These are phyloP conservation scores for Ceratina australensis DNA, from an alignment of 1,140 invertebrate species.

Conservation along the genomic window DNA sequence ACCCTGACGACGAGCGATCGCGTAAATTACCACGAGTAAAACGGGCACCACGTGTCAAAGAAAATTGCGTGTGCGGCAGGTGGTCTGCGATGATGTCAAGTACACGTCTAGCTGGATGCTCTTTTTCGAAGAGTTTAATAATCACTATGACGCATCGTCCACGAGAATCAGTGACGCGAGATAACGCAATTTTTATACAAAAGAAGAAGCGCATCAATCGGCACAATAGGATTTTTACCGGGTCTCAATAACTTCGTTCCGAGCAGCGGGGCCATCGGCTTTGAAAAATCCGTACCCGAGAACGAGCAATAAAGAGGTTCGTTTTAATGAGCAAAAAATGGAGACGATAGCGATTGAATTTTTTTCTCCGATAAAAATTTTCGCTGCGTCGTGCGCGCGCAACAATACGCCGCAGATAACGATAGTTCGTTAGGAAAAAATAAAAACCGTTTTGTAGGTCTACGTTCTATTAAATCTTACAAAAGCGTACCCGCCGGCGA, in stretches of 20 bases:
- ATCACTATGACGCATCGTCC: constrained; percentile 32
- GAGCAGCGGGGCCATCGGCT: not conserved
- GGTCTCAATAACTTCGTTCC: not conserved
- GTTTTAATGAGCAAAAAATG: not conserved
- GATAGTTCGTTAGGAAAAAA: constrained; percentile 3
- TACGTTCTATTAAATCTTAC: constrained; percentile 16
- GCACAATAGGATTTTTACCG: not conserved
- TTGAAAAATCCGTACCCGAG: not conserved
- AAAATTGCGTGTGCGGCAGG: constrained; percentile 49
- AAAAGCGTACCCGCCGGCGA: constrained; percentile 1
- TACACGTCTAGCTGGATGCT: constrained; percentile 13
- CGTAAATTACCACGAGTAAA: constrained; percentile 29
- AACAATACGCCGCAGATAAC: constrained; percentile 12
- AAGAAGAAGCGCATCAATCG: not conserved
- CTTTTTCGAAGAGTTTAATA: constrained; percentile 51
- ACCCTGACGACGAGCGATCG: not conserved
- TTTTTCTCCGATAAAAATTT: constrained; percentile 12
- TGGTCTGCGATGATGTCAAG: constrained; percentile 53
- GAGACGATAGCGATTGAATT: not conserved
- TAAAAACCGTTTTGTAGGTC: too few relatives aligned
- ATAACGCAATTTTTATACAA: constrained; percentile 36
- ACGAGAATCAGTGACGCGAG: constrained; percentile 39
- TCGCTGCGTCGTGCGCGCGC: not conserved
- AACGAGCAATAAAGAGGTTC: not conserved
- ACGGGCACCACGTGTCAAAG: constrained; percentile 28